Evolutionary conservation across 2,797 vertebrate genomes (phyloP).

Genomic region (Scyliorhinus canicula): DNA sequence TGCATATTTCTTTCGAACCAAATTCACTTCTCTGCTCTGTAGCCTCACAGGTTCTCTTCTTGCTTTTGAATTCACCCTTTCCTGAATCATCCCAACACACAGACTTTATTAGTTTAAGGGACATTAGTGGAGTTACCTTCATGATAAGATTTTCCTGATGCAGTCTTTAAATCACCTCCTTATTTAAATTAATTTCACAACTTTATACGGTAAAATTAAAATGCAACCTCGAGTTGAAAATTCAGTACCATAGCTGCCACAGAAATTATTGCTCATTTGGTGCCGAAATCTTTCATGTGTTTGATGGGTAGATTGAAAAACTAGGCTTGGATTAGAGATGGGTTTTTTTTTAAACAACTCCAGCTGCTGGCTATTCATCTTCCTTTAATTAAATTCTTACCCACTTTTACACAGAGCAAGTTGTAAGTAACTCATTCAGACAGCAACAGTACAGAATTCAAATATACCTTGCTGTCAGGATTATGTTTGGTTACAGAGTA

Average conservation of each 20-base stretch:
- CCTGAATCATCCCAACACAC: no score
- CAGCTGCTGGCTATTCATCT: neutral
- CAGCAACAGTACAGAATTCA: neutral
- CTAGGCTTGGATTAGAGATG: neutral
- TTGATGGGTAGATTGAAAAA: neutral
- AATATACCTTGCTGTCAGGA: neutral
- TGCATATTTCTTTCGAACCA: no score
- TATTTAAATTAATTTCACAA: slow-evolving; percentile 31
- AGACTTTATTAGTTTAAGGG: neutral
- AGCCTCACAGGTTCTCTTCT: no score
- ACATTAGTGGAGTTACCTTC: slow-evolving; percentile 40
- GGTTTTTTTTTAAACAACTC: neutral
- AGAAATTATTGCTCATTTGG: neutral
- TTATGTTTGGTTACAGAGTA: neutral
- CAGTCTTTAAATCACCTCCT: neutral
- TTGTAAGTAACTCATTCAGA: neutral
- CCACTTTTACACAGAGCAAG: neutral
- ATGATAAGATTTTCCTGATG: slow-evolving; percentile 47
- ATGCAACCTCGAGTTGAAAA: neutral
- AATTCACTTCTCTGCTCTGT: no score
- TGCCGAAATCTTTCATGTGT: neutral
- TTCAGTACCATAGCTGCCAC: neutral
- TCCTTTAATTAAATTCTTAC: neutral
- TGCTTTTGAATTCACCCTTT: no score
- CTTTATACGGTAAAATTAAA: slow-evolving; percentile 39